Conservation (phyloP, 1,140 invertebrate genomes). For the Drosophila navojoa region DNA sequence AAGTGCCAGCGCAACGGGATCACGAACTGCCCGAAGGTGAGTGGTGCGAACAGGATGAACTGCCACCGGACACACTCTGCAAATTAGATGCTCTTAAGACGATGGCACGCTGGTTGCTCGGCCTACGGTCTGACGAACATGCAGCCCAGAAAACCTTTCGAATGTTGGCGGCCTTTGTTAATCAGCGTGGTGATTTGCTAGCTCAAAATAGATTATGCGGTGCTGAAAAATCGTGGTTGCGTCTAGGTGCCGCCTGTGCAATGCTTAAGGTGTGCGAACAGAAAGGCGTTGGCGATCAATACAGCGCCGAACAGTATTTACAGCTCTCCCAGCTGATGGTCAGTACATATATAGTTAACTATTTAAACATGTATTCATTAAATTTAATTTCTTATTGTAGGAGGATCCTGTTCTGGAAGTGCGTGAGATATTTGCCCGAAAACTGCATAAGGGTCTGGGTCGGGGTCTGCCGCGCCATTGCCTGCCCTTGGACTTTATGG, state of each 20-base stretch:
- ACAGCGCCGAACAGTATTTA: conserved; percentile 97
- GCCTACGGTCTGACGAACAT: conserved; percentile 93
- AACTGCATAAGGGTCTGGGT: conserved; percentile 94
- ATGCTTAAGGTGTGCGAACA: conserved; percentile 99
- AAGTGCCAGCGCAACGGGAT: conserved; percentile 85
- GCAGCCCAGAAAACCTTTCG: conserved; percentile 97
- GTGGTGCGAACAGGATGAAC: conserved; percentile 94
- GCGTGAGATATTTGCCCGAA: conserved; percentile 93
- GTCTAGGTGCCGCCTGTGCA: conserved; percentile 95
- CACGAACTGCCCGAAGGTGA: conserved; percentile 85
- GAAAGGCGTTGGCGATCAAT: conserved; percentile 97
- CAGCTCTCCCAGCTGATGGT: conserved; percentile 95
- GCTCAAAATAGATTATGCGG: conserved; percentile 90
- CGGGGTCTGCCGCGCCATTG: conserved; percentile 93
- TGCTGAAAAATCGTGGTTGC: conserved; percentile 96
- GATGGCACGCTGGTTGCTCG: conserved; percentile 97
- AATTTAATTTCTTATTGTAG: conserved; percentile 84
- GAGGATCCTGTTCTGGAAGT: conserved; percentile 93
- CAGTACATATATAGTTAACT: conserved; percentile 4
- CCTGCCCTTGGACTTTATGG: conserved; percentile 98
- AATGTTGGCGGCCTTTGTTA: conserved; percentile 94
- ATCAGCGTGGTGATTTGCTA: conserved; percentile 92
- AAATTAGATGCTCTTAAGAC: conserved; percentile 98
- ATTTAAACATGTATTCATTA: background rate
- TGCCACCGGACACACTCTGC: conserved; percentile 95